Evolutionary conservation across 2,888 invertebrate genomes (phyloP), one percentile per base, ranked within the genome.

Genomic region (Acanthosepion lycidas): DNA sequence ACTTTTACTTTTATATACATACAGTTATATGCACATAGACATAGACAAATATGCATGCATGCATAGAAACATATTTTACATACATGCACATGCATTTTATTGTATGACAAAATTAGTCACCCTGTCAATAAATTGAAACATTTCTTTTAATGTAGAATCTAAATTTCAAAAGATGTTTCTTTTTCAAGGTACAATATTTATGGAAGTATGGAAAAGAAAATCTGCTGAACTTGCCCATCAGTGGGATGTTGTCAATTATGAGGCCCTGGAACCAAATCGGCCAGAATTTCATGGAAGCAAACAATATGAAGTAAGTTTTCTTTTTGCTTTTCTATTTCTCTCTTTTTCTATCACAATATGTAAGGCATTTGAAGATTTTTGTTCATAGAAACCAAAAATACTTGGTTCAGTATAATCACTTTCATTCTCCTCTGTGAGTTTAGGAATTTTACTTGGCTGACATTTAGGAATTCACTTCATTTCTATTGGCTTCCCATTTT

Each of bases 211-310:
- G 98, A 97, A 97, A 95, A 95, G 97, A 33, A 97, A 97, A 94
- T 97, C 97, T 94, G 96, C 97, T 48, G 96, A 96, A 3, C 95
- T 98, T 51, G 97, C 98, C 3, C 97, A 97, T 95, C 96, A 97
- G 95, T 98, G 98, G 98, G 97, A 98, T 95, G 97, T 97, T 5
- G 97, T 97, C 94, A 97, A 97, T 95, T 97, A 97, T 96, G 97
- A 97, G 94, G 96, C 96, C 18, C 97, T 97, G 51, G 98, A 98
- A 95, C 97, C 97, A 6, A 98, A 98, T 95, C 95, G 98, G 95
- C 98, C 98, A 18, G 96, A 97, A 94, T 97, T 97, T 95, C 96
- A 96, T 95, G 97, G 97, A 55, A 96, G 96, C 6, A 96, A 95
- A 95, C 94, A 95, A 5, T 96, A 96, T 95, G 94, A 94, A 48